A percentile compares a stretch with the other conserved stretches of the same genome.
These are phyloP conservation scores for Macaria liturata DNA, from an alignment of 2,888 invertebrate species.

Conservation along the genomic window DNA sequence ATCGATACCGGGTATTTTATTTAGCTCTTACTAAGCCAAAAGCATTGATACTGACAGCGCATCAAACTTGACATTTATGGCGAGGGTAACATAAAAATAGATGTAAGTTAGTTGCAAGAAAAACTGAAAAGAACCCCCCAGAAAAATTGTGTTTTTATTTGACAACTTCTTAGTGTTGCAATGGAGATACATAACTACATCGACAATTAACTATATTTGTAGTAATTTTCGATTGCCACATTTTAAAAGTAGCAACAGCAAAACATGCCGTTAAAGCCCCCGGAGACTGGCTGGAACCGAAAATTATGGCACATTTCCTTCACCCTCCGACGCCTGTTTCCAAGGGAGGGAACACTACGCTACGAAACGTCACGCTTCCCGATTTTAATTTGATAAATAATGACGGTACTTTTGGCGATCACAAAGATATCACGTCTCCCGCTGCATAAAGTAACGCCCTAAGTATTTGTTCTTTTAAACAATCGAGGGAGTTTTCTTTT, in stretches of 20 bases:
- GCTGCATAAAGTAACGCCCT: too few species aligned
- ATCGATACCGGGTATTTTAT: constrained; percentile 36
- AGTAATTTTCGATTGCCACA: constrained; percentile 13
- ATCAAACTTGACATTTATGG: constrained; percentile 5
- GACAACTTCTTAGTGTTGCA: too few species aligned
- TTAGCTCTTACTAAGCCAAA: constrained; percentile 18
- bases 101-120: too few species aligned
- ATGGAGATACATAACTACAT: too few species aligned
- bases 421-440: background rate
- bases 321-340: constrained; percentile 30
- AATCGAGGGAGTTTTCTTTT: too few species aligned
- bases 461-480: too few species aligned
- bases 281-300: constrained; percentile 51
- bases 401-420: background rate
- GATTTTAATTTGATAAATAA: constrained; percentile 21
- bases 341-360: constrained; percentile 42
- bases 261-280: constrained; percentile 35
- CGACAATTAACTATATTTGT: too few species aligned
- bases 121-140: too few species aligned
- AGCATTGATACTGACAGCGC: constrained; percentile 17
- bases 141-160: too few species aligned
- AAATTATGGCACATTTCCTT: constrained; percentile 48
- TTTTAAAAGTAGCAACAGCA: constrained; percentile 33
- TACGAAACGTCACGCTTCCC: constrained; percentile 37
- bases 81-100: background rate